Base-by-base conservation (phyloP, 2,797 vertebrate genomes). In the Diceros bicornis region DNA sequence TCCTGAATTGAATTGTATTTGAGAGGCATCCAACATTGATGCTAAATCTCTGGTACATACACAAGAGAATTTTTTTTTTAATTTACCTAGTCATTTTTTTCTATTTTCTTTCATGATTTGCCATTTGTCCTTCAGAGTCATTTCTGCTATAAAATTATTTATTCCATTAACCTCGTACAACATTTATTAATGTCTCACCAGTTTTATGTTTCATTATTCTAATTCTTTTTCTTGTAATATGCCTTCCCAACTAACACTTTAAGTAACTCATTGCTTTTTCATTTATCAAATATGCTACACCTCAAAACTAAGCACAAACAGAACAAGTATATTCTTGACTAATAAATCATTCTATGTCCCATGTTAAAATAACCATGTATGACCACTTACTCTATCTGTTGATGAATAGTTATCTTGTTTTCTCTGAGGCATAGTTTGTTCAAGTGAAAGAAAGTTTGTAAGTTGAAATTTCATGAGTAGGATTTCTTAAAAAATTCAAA, bases 361-460 rank as follows among this genome's bases (percentile, higher is more conserved):
- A 41, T 78, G n/a, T 32, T 75, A 62, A 88, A 25, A 79, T 50
- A 74, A 41, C 29, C 14, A 17, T 3, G 2, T 37, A 34, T 87
- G 44, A 37, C 17, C 4, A n/a, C 59, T 78, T 16, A 34, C 12
- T 23, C 29, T 21, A 78, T 62, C 41, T 94, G 17, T 34, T 89
- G 17, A 62, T 44, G 11, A 74, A 74, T 62, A 50, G 16, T 18
- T 94, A 72, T 23, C 18, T 91, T 17, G 11, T 82, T 92, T 92
- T 79, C 29, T 68, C n/a, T 68, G 66, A 91, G 34, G 5, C 29
- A 64, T 75, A 92, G 11, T 87, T 74, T 87, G 14, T 47, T 82
- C 55, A 90, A 93, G 62, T 82, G 47, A 93, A 87, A 91, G 34
- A 93, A 87, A 91, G 34, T 81, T 89, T 86, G 2, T 71, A 91